Evolutionary conservation across 2,797 vertebrate genomes (phyloP).

Genomic region (Morelia viridis): DNA sequence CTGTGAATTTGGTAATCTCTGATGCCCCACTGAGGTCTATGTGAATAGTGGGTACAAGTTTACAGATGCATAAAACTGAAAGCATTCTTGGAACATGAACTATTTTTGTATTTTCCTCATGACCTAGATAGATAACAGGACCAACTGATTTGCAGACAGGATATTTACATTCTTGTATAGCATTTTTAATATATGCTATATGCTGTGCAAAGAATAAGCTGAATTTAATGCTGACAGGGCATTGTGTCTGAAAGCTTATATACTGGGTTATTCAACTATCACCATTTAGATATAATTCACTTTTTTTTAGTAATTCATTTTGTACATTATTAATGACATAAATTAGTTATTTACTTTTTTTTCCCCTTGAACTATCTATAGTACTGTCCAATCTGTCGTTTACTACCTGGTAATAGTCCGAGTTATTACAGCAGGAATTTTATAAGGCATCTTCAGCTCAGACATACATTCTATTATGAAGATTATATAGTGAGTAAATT

Average conservation of each 20-base stretch:
- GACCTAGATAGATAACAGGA: neutral
- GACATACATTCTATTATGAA: conserved; percentile 61
- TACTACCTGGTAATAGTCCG: conserved; percentile 59
- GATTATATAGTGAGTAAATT: conserved; percentile 67
- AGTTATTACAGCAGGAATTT: conserved; percentile 64
- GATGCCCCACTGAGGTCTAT: neutral
- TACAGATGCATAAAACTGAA: neutral
- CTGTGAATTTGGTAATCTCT: neutral
- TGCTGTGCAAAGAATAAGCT: neutral
- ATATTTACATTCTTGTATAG: neutral
- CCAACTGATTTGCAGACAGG: neutral
- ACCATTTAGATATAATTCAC: neutral
- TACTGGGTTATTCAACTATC: neutral
- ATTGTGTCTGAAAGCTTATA: conserved; percentile 4
- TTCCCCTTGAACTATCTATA: conserved; percentile 51
- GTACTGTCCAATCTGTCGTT: conserved; percentile 68
- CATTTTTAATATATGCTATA: neutral
- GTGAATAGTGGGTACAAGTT: neutral
- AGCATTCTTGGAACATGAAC: neutral
- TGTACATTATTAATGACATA: neutral
- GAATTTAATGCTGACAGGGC: conserved; percentile 22
- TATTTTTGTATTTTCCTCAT: neutral
- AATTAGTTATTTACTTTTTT: conserved; percentile 28
- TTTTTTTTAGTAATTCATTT: conserved; percentile 27
- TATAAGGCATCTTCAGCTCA: conserved; percentile 67